Conservation (phyloP, 2,113 vertebrate species). For the Eulemur macaco region DNA sequence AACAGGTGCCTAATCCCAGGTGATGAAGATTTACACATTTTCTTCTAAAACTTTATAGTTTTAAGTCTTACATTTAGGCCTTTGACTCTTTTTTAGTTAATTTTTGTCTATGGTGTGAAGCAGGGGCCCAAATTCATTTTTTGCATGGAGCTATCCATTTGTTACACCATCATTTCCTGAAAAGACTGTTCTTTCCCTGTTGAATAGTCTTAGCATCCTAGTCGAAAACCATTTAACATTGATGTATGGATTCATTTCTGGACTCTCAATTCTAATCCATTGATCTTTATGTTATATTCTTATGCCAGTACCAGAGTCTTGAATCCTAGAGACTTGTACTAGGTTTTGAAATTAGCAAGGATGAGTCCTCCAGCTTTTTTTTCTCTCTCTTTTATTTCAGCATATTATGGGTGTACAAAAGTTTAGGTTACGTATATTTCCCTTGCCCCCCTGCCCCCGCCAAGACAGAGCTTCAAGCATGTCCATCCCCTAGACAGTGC, state of each 20-base stretch:
- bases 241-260: slow-evolving; percentile 21
- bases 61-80: not conserved
- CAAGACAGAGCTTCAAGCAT: too few relatives aligned
- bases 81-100: not conserved
- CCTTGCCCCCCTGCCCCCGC: too few relatives aligned
- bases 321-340: not conserved
- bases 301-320: not conserved
- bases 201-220: not conserved
- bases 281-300: not conserved
- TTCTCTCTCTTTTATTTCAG: too few relatives aligned
- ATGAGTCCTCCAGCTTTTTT: not conserved
- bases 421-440: too few relatives aligned
- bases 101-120: not conserved
- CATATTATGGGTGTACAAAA: too few relatives aligned
- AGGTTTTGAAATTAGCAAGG: not conserved
- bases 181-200: not conserved
- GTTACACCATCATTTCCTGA: not conserved
- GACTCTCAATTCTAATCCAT: not conserved
- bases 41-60: not conserved
- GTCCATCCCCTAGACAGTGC: too few relatives aligned
- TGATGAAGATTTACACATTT: slow-evolving; percentile 1
- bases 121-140: not conserved
- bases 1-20: not conserved
- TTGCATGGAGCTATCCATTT: not conserved
- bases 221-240: not conserved